Conservation (phyloP, 1,140 invertebrate species). For the Adelges cooleyi region DNA sequence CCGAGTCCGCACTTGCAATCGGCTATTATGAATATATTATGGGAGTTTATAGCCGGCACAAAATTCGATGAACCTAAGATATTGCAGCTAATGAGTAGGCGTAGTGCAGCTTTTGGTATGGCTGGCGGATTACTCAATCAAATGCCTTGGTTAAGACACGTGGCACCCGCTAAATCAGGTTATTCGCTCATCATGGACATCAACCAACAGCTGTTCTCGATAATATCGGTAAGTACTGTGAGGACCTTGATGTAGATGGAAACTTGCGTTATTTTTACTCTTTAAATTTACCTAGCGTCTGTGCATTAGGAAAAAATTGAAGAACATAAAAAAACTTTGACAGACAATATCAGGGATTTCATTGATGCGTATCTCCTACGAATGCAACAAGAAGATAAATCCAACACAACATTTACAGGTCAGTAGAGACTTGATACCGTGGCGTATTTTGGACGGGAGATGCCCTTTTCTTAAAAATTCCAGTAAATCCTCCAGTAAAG, state of each 20-base stretch:
- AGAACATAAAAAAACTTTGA: slow-evolving; percentile 46
- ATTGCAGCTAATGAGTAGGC: slow-evolving; percentile 48
- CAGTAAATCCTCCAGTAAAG: too few relatives aligned
- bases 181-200: slow-evolving; percentile 53
- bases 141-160: slow-evolving; percentile 55
- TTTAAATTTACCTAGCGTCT: not conserved
- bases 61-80: slow-evolving; percentile 40
- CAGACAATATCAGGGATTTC: slow-evolving; percentile 48
- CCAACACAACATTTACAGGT: slow-evolving; percentile 48
- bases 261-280: not conserved
- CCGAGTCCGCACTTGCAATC: slow-evolving; percentile 31
- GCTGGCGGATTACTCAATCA: slow-evolving; percentile 53
- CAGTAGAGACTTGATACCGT: too few relatives aligned
- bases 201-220: slow-evolving; percentile 47
- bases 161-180: slow-evolving; percentile 53
- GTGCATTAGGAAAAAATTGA: slow-evolving; percentile 44
- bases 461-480: too few relatives aligned
- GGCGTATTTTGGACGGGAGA: too few relatives aligned
- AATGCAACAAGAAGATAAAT: slow-evolving; percentile 43
- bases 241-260: too few relatives aligned
- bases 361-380: slow-evolving; percentile 65
- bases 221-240: slow-evolving; percentile 42
- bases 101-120: slow-evolving; percentile 55
- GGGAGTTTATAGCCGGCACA: slow-evolving; percentile 57
- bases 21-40: slow-evolving; percentile 60